These are phyloP conservation scores for Labia minor DNA, from an alignment of 2,888 invertebrate species.

Conservation along the genomic window DNA sequence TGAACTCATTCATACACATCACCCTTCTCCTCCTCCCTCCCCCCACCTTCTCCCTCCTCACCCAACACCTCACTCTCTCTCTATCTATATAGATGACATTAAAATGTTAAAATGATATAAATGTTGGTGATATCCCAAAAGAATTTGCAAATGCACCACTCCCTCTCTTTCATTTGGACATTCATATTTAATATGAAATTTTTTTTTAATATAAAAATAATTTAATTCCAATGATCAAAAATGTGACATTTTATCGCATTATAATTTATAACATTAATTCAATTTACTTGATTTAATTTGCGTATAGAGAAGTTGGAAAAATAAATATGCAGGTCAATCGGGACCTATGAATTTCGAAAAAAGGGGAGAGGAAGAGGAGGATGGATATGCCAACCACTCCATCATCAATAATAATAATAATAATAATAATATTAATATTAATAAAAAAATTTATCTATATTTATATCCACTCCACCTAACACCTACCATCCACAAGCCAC, in stretches of 20 bases:
- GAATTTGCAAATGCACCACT: not conserved
- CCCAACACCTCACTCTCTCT: too few relatives aligned
- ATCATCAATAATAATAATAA: not conserved
- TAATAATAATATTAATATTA: too few relatives aligned
- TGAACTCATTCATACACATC: too few relatives aligned
- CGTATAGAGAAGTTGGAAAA: not conserved
- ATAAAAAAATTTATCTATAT: too few relatives aligned
- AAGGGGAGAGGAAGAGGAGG: too few relatives aligned
- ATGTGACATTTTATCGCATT: conserved; percentile 3
- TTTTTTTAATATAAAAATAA: conserved; percentile 13
- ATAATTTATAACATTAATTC: conserved; percentile 13
- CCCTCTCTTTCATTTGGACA: not conserved
- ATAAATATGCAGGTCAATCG: conserved; percentile 3
- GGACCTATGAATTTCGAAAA: conserved; percentile 1
- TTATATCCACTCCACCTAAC: too few relatives aligned
- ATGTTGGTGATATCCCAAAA: not conserved
- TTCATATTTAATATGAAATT: conserved; percentile 4
- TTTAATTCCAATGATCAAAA: not conserved
- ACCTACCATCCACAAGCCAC: too few relatives aligned
- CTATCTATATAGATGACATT: not conserved
- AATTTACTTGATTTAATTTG: conserved; percentile 6
- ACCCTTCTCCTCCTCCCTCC: too few relatives aligned
- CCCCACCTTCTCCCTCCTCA: too few relatives aligned
- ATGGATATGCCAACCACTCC: too few relatives aligned
- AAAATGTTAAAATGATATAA: not conserved